Percentiles rank a stretch among this genome's conserved stretches.
Conservation (phyloP, 1,140 invertebrate genomes). For the Limonius californicus region DNA sequence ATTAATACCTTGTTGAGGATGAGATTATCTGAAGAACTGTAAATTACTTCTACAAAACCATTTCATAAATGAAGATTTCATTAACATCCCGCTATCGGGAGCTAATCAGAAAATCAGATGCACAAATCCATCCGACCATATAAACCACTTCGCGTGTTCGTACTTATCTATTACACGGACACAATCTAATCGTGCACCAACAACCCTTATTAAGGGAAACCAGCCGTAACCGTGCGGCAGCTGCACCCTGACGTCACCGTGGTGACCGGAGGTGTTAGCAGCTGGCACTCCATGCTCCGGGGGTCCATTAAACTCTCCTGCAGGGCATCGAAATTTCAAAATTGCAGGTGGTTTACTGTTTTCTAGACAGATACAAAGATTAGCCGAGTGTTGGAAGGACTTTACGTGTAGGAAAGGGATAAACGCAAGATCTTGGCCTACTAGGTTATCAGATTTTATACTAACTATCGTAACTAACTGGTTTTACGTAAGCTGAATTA, state of each 20-base stretch:
- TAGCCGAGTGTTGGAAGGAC: too few species aligned
- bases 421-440: too few species aligned
- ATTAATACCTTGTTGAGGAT: too few species aligned
- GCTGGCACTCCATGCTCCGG: neutral
- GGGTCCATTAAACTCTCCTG: neutral
- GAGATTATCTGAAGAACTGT: too few species aligned
- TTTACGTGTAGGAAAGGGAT: too few species aligned
- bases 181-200: conserved; percentile 9
- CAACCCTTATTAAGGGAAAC: conserved; percentile 4
- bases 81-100: too few species aligned
- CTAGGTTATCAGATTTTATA: too few species aligned
- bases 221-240: conserved; percentile 7
- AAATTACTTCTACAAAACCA: too few species aligned
- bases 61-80: too few species aligned
- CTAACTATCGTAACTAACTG: too few species aligned
- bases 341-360: conserved; percentile 11
- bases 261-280: conserved; percentile 4
- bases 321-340: neutral
- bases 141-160: conserved; percentile 8
- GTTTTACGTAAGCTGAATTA: too few species aligned
- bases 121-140: neutral
- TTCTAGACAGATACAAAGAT: too few species aligned
- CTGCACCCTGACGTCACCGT: conserved; percentile 13
- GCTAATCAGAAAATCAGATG: conserved; percentile 5
- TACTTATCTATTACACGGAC: conserved; percentile 13